phyloP scores from a whole-genome alignment of 2,113 vertebrate species.

The Ceyx margarethae region DNA sequence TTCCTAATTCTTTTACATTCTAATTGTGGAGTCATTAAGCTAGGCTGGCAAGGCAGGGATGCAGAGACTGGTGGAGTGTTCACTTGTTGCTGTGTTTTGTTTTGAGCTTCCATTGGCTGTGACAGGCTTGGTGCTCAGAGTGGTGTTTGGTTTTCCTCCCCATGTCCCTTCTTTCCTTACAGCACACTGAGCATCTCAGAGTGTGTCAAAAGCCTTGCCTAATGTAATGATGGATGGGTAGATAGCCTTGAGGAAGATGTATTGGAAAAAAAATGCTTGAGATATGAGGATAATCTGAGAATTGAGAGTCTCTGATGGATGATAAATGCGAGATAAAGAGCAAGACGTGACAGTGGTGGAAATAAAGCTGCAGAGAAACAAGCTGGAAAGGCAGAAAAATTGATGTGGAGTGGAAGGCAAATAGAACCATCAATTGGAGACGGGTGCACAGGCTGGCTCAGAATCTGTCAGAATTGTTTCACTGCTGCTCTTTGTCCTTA shows the following conservation, averaged over 20 bases:
- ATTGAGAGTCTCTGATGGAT: not conserved
- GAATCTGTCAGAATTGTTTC: not conserved
- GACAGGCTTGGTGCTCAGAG: not conserved
- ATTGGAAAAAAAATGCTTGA: not conserved
- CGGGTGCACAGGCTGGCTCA: not conserved
- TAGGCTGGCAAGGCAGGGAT: not conserved
- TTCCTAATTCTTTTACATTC: not conserved
- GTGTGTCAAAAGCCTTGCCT: not conserved
- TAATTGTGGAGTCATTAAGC: not conserved
- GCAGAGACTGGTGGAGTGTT: not conserved
- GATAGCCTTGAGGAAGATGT: not conserved
- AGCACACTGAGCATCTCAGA: not conserved
- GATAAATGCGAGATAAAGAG: not conserved
- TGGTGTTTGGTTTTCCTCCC: not conserved
- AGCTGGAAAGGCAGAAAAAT: not conserved
- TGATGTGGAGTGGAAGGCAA: not conserved
- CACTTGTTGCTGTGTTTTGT: not conserved
- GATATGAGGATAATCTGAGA: not conserved
- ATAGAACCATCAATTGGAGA: not conserved
- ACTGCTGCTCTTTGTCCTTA: not conserved
- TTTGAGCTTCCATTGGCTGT: not conserved
- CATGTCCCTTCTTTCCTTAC: not conserved
- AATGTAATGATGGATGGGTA: not conserved
- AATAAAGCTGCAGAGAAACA: not conserved
- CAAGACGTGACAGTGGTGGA: not conserved